Evolutionary conservation across 2,113 vertebrate genomes (phyloP).

Genomic region (Alethe diademata): DNA sequence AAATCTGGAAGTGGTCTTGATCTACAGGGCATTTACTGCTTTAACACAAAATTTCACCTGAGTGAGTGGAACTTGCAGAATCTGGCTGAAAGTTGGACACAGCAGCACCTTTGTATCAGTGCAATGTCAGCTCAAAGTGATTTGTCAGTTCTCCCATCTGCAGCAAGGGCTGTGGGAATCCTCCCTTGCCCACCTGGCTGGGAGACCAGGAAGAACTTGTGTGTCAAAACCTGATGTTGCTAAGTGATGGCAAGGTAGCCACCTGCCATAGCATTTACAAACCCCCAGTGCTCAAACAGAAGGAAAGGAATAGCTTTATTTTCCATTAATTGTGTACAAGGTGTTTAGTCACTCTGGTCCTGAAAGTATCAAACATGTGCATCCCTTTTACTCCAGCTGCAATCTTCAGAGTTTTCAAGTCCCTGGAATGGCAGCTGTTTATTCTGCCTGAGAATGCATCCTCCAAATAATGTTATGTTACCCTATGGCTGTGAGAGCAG

Average conservation of each 20-base stretch:
- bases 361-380: not conserved
- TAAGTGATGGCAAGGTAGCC: not conserved
- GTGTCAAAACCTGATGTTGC: not conserved
- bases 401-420: not conserved
- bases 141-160: not conserved
- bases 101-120: not conserved
- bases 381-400: not conserved
- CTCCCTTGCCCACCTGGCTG: not conserved
- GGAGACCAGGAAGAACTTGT: not conserved
- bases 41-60: accelerated
- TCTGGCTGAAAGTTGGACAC: not conserved
- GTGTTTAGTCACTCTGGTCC: not conserved
- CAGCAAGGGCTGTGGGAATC: not conserved
- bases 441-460: not conserved
- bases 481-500: not conserved
- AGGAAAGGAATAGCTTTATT: not conserved
- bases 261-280: not conserved
- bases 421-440: not conserved
- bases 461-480: not conserved
- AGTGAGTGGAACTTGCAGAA: not conserved
- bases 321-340: not conserved
- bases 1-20: not conserved
- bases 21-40: not conserved
- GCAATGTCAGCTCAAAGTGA: accelerated
- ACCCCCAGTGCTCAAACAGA: not conserved